These are phyloP conservation scores for Agapetus fuscipes DNA, from an alignment of 2,888 invertebrate species.

Conservation along the genomic window DNA sequence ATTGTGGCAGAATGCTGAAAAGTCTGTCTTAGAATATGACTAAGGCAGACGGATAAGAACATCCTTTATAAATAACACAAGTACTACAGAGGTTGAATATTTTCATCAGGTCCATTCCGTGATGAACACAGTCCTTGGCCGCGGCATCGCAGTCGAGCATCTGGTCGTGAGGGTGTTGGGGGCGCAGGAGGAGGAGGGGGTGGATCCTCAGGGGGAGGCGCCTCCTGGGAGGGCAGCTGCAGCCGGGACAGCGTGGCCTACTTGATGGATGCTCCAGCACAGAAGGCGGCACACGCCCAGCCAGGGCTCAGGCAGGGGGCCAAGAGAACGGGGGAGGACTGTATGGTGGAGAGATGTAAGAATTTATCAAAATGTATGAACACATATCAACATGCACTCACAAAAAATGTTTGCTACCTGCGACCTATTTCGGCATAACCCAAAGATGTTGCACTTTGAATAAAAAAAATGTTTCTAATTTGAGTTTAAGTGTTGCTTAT, in stretches of 20 bases:
- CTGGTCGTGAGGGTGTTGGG: constrained; percentile 27
- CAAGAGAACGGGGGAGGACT: constrained; percentile 60
- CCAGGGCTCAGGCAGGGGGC: constrained; percentile 49
- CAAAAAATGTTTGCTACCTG: too few species aligned
- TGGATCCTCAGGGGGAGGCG: constrained; percentile 26
- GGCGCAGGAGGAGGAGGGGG: constrained; percentile 22
- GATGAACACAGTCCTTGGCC: constrained; percentile 18
- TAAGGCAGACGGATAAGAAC: too few species aligned
- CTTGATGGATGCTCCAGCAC: constrained; percentile 13
- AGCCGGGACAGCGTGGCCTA: constrained; percentile 12
- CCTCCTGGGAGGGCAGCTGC: constrained; percentile 25
- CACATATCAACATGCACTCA: too few species aligned
- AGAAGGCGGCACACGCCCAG: constrained; percentile 42
- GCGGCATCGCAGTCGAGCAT: constrained; percentile 18
- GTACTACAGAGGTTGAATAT: too few species aligned
- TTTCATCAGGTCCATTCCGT: constrained; percentile 18
- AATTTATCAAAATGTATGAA: too few species aligned
- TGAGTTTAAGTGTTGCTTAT: too few species aligned
- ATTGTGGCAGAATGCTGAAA: too few species aligned
- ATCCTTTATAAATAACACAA: too few species aligned
- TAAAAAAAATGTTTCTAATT: too few species aligned
- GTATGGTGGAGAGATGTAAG: constrained; percentile 52
- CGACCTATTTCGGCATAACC: too few species aligned
- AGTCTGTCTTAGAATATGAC: too few species aligned
- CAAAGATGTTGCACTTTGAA: too few species aligned